Percentiles rank a stretch among this genome's conserved stretches.
These are phyloP conservation scores for Hydropotes inermis DNA, from an alignment of 2,113 vertebrate species.

Conservation along the genomic window DNA sequence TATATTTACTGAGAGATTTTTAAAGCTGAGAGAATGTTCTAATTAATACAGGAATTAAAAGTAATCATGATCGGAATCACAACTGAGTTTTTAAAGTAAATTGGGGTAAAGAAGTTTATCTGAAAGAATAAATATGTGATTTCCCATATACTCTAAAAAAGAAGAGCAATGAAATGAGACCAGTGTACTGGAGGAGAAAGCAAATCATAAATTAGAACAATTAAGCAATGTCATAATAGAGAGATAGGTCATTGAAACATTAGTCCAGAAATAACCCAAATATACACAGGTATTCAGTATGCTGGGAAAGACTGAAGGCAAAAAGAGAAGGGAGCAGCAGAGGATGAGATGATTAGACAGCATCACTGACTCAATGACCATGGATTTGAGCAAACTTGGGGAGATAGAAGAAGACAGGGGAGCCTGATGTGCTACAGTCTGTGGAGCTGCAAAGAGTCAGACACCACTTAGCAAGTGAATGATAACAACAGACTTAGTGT, in stretches of 20 bases:
- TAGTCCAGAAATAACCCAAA: background rate
- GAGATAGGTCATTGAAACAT: background rate
- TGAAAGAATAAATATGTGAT: background rate
- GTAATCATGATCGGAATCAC: background rate
- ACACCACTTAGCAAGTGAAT: background rate
- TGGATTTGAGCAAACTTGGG: background rate
- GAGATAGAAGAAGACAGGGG: background rate
- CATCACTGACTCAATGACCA: background rate
- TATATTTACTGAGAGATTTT: background rate
- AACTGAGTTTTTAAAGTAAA: background rate
- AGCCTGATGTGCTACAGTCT: background rate
- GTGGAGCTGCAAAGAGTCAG: background rate
- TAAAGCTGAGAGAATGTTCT: background rate
- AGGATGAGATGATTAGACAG: background rate
- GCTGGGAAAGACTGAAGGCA: background rate
- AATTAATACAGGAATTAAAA: slow-evolving; percentile 30
- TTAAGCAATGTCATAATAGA: background rate
- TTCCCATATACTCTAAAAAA: background rate
- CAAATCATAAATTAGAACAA: background rate
- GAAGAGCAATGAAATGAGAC: background rate
- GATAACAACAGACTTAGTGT: background rate
- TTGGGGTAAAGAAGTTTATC: background rate
- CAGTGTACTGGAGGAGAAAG: background rate
- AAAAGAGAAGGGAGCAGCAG: background rate
- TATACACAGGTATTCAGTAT: background rate